phyloP scores from a whole-genome alignment of 2,113 vertebrate genomes.

The Damaliscus lunatus region DNA sequence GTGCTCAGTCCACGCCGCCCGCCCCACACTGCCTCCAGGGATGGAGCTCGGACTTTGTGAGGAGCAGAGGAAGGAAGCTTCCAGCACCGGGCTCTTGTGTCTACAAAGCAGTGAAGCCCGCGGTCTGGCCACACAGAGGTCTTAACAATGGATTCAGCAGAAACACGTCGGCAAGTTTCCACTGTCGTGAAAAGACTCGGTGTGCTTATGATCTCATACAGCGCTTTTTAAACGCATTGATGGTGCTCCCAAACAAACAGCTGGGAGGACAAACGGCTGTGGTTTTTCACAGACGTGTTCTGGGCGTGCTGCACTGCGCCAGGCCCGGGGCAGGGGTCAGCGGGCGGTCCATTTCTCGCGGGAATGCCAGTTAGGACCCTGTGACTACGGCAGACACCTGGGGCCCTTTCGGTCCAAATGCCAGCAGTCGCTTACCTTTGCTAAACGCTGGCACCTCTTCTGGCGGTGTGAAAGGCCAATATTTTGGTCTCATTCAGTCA shows the following conservation, averaged over 20 bases:
- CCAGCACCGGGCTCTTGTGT: neutral
- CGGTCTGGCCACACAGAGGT: neutral
- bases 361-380: neutral
- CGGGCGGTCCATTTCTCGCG: accelerated
- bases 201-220: neutral
- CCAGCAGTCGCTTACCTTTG: accelerated
- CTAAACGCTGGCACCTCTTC: neutral
- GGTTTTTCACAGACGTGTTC: neutral
- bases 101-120: neutral
- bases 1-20: neutral
- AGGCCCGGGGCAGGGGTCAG: no score
- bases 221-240: neutral
- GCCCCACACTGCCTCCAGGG: neutral
- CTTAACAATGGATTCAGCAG: neutral
- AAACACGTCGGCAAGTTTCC: neutral
- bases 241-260: neutral
- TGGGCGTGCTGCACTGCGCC: neutral
- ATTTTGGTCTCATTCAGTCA: neutral
- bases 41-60: neutral
- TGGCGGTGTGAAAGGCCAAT: neutral
- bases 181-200: neutral
- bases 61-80: neutral
- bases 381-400: neutral
- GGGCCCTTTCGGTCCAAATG: neutral
- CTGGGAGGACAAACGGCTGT: accelerated